Percentiles rank a stretch among this genome's conserved stretches.
Conservation (phyloP, 2,113 vertebrate species). For the Hylia prasina region DNA sequence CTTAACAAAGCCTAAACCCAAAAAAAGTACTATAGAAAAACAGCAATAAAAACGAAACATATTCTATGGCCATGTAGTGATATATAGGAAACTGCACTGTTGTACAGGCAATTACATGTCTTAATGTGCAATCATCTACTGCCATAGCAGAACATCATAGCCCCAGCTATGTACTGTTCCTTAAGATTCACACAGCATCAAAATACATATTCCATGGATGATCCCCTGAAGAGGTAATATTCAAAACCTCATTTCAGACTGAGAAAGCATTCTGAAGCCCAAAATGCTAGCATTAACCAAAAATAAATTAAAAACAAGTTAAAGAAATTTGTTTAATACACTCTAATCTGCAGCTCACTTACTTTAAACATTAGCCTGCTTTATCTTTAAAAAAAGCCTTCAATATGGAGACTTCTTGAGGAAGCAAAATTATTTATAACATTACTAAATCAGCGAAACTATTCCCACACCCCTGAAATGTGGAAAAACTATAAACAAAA, state of each 20-base stretch:
- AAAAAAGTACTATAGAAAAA: not conserved
- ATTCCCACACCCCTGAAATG: conserved; percentile 66
- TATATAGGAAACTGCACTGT: not conserved
- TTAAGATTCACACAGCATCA: not conserved
- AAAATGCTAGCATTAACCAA: not conserved
- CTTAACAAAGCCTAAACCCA: not conserved
- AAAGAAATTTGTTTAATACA: not conserved
- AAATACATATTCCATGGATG: not conserved
- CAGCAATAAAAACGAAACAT: not conserved
- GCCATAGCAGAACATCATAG: not conserved
- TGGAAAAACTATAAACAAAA: not conserved
- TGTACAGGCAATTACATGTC: not conserved
- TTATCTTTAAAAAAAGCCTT: not conserved
- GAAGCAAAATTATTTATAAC: conserved; percentile 2
- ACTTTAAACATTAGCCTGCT: not conserved
- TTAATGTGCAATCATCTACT: not conserved
- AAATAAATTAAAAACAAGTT: fast-evolving
- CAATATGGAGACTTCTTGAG: not conserved
- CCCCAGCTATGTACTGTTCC: not conserved
- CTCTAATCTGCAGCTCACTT: not conserved
- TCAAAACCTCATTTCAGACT: not conserved
- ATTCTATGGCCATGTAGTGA: not conserved
- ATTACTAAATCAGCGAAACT: conserved; percentile 35
- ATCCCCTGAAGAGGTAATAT: not conserved
- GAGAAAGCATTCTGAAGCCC: not conserved